Conservation (phyloP, 1,140 invertebrate genomes). For the Drosophila saltans region DNA sequence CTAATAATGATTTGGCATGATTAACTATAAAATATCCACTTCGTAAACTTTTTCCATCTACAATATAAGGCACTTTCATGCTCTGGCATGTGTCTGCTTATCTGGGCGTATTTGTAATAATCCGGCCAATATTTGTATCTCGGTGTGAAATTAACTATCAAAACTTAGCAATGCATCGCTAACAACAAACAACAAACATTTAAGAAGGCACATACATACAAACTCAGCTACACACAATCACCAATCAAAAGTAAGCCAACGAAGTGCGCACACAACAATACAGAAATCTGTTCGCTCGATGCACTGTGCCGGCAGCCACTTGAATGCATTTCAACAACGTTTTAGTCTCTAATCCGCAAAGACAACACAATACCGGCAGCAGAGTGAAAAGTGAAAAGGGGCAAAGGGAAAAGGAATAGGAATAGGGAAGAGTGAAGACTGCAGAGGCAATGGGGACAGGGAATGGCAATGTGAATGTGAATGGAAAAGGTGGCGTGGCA, state of each 20-base stretch:
- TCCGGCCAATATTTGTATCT: not conserved
- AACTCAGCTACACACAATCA: conserved; percentile 33
- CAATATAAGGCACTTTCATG: too few species aligned
- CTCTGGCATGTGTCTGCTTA: not conserved
- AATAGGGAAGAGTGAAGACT: not conserved
- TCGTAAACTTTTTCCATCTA: too few species aligned
- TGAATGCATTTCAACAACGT: conserved; percentile 68
- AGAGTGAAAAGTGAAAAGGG: not conserved
- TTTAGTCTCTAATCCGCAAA: conserved; percentile 73
- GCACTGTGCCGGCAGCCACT: conserved; percentile 54
- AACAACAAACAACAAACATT: not conserved
- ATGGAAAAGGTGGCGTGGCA: not conserved
- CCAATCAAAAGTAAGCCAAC: conserved; percentile 23
- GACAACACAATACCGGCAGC: conserved; percentile 45
- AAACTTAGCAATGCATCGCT: not conserved
- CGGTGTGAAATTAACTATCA: conserved; percentile 5
- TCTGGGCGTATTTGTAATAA: not conserved
- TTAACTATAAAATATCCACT: too few species aligned
- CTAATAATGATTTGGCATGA: too few species aligned
- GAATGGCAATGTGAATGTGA: not conserved
- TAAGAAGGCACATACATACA: not conserved
- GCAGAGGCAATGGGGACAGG: not conserved
- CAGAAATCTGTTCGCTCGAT: conserved; percentile 34
- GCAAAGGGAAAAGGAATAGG: conserved; percentile 5
- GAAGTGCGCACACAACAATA: conserved; percentile 28